phyloP scores from a whole-genome alignment of 2,797 vertebrate genomes.

The Erpetoichthys calabaricus region DNA sequence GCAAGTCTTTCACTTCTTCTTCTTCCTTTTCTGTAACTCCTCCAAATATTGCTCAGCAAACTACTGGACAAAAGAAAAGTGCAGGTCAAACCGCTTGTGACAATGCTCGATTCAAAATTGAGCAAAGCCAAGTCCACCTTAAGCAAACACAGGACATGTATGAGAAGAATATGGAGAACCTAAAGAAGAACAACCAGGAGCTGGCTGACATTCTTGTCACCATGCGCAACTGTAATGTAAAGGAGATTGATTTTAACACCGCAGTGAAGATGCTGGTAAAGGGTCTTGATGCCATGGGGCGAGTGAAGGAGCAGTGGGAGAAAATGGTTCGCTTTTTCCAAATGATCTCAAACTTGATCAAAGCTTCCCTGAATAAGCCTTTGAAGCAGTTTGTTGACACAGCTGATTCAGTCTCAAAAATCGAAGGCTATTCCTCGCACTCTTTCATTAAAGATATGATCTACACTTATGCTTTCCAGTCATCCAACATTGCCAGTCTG shows the following conservation, averaged over 20 bases:
- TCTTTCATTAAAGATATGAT: conserved; percentile 10
- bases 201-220: conserved; percentile 17
- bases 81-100: background rate
- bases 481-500: conserved; percentile 12
- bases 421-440: conserved; percentile 11
- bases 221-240: conserved; percentile 23
- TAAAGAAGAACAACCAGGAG: conserved; percentile 23
- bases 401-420: background rate
- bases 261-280: conserved; percentile 22
- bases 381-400: conserved; percentile 19
- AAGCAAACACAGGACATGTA: conserved; percentile 11
- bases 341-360: conserved; percentile 29
- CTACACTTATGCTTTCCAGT: conserved; percentile 12
- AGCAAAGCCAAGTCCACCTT: conserved; percentile 18
- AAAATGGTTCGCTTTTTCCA: conserved; percentile 32
- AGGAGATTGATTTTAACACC: conserved; percentile 23
- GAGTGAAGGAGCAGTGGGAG: conserved; percentile 27
- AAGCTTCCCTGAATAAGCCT: conserved; percentile 15
- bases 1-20: conserved; percentile 12
- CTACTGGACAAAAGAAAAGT: background rate
- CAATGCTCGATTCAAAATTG: conserved; percentile 15
- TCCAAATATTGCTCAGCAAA: conserved; percentile 16
- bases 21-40: conserved; percentile 11
- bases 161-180: conserved; percentile 15
- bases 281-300: conserved; percentile 21